Percentiles rank a stretch among this genome's conserved stretches.
Conservation (phyloP, 2,888 invertebrate species). For the Cylindroiulus punctatus region DNA sequence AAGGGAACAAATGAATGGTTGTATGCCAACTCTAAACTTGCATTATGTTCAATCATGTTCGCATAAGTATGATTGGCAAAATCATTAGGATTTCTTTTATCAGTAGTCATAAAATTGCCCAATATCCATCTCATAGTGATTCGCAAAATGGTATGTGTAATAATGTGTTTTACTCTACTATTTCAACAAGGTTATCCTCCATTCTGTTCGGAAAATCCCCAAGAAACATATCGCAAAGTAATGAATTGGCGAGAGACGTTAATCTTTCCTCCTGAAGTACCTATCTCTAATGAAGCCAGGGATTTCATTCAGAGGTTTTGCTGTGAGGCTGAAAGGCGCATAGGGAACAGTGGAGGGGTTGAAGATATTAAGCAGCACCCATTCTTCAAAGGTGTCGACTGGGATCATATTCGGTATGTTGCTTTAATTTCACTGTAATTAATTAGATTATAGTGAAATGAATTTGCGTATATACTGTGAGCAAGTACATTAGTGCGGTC, state of each 20-base stretch:
- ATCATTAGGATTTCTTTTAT: background rate
- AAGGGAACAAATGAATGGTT: background rate
- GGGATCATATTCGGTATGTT: conserved; percentile 90
- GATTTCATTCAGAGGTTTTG: conserved; percentile 94
- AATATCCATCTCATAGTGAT: background rate
- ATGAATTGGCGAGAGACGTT: conserved; percentile 99
- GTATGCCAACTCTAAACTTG: background rate
- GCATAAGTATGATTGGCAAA: no score
- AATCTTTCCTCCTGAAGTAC: conserved; percentile 98
- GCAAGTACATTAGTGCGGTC: no score
- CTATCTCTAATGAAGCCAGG: conserved; percentile 97
- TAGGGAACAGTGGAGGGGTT: conserved; percentile 81
- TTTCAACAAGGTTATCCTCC: conserved; percentile 86
- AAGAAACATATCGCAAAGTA: conserved; percentile 95
- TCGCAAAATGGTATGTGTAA: background rate
- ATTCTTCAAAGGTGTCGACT: conserved; percentile 95
- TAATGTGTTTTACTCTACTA: background rate
- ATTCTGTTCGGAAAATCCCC: conserved; percentile 98
- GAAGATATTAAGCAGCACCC: conserved; percentile 90
- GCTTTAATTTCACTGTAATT: no score
- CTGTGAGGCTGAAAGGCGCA: conserved; percentile 92
- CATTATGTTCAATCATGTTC: no score
- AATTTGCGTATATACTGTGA: background rate
- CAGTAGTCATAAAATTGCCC: background rate
- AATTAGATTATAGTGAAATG: no score